Evolutionary conservation across 2,113 vertebrate genomes (phyloP), one percentile per base, ranked within the genome.

Genomic region (Mesitornis unicolor): DNA sequence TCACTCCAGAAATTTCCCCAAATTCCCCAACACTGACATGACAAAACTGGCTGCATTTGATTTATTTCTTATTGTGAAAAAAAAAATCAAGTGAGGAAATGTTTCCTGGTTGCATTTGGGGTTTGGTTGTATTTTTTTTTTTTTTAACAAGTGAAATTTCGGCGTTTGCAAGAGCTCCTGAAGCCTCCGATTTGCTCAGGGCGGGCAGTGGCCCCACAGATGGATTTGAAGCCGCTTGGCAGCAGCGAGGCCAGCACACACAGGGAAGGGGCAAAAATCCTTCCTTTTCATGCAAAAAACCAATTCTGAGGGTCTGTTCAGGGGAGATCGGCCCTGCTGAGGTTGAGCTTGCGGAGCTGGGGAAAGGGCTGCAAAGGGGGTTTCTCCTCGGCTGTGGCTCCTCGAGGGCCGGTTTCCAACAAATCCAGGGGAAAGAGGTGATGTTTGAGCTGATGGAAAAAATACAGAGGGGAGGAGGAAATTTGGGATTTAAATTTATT

Each of bases 401-500:
- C 59, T 51, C 4, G 3, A 51, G 63, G 42, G 31, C 28, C 53
- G 26, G 4, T 33, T 89, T 95, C 87, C 77, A 84, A 29, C 6
- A 75, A 43, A 76, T 28, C 25, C 0, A 0, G 8, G 38, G 40
- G 16, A 11, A 64, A 60, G 61, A 65, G 43, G 11, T 9, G 17
- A 40, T 60, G 42, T 25, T 90, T 16, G 73, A 89, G 82, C 53
- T 26, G 40, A 31, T 29, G 45, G 54, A 76, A 90, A 84, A 95
- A 93, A 78, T 25, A 71, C 7, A 45, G 47, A 33, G 21, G 36
- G 61, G 7, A 24, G 0, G 1, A 35, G 28, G 31, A 29, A 69
- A 33, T 0, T 11, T 3, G 38, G 19, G 33, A 40, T 61, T 79
- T 29, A 1, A 65, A 7, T 26, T 21, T 9, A 1, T 51, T 6